Conservation (phyloP, 2,888 invertebrate species). For the Andrena bicolor region DNA sequence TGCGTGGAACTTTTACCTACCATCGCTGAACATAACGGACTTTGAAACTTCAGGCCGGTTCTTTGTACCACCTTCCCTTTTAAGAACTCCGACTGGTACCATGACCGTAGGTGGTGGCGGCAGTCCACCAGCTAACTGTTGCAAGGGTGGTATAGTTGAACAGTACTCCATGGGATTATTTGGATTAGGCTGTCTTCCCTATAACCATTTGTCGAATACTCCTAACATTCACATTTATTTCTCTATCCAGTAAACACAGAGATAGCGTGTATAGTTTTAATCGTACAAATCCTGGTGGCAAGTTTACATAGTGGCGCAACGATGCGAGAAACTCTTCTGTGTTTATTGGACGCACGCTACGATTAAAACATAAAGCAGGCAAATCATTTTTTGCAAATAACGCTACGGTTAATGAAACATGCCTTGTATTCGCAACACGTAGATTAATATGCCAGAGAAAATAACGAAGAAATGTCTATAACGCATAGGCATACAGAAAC, state of each 20-base stretch:
- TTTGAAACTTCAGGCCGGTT: slow-evolving; percentile 87
- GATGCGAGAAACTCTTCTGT: slow-evolving; percentile 11
- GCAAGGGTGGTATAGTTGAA: slow-evolving; percentile 92
- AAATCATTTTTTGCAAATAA: slow-evolving; percentile 41
- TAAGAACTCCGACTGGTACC: slow-evolving; percentile 94
- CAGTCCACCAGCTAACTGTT: slow-evolving; percentile 88
- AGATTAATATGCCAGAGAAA: slow-evolving; percentile 24
- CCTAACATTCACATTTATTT: slow-evolving; percentile 76
- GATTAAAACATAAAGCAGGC: slow-evolving; percentile 39
- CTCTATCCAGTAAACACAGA: slow-evolving; percentile 65
- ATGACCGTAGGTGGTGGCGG: slow-evolving; percentile 89
- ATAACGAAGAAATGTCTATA: slow-evolving; percentile 24
- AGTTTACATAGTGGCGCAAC: too few relatives aligned
- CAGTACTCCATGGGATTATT: slow-evolving; percentile 96
- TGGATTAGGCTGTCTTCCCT: slow-evolving; percentile 90
- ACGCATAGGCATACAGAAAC: neutral
- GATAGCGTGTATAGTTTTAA: slow-evolving; percentile 9
- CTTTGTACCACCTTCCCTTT: slow-evolving; percentile 88
- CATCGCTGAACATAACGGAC: slow-evolving; percentile 95
- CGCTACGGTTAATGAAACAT: slow-evolving; percentile 47
- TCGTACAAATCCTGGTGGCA: neutral
- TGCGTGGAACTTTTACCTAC: slow-evolving; percentile 80
- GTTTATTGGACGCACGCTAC: slow-evolving; percentile 49
- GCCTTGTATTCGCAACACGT: slow-evolving; percentile 45
- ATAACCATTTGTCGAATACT: slow-evolving; percentile 85